These are phyloP conservation scores for Geotrypetes seraphini DNA, from an alignment of 2,797 vertebrate species.

Conservation along the genomic window DNA sequence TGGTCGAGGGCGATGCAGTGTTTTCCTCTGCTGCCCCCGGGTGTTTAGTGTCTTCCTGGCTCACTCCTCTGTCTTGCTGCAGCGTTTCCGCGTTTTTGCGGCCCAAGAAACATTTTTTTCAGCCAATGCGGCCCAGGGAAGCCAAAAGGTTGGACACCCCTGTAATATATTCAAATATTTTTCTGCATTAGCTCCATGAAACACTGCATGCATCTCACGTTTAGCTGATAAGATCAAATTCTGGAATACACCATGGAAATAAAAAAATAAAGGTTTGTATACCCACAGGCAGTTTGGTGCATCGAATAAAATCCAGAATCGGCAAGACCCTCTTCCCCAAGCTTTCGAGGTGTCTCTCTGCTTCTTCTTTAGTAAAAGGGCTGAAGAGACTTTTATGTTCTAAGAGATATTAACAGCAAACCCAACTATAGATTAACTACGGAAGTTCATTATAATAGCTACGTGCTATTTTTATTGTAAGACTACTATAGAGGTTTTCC, in stretches of 20 bases:
- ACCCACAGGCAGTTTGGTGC: constrained; percentile 51
- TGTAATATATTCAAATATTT: not conserved
- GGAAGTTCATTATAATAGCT: no score
- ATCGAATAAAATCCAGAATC: constrained; percentile 52
- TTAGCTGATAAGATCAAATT: not conserved
- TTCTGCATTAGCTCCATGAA: not conserved
- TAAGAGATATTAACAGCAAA: constrained; percentile 47
- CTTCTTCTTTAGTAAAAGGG: constrained; percentile 27
- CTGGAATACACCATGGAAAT: not conserved
- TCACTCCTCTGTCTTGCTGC: no score
- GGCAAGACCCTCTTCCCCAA: constrained; percentile 41
- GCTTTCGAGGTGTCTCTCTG: constrained; percentile 26
- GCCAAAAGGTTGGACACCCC: no score
- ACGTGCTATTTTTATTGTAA: no score
- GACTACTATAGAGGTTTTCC: no score
- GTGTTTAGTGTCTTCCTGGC: no score
- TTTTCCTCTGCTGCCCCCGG: no score
- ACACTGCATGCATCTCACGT: not conserved
- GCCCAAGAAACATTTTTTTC: no score
- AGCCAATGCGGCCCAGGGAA: no score
- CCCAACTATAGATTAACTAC: no score
- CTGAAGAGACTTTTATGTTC: constrained; percentile 36
- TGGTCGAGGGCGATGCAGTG: no score
- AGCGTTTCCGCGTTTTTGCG: no score
- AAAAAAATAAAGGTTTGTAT: constrained; percentile 7